These are phyloP conservation scores for Penaeus vannamei DNA, from an alignment of 1,140 invertebrate genomes.

Conservation along the genomic window DNA sequence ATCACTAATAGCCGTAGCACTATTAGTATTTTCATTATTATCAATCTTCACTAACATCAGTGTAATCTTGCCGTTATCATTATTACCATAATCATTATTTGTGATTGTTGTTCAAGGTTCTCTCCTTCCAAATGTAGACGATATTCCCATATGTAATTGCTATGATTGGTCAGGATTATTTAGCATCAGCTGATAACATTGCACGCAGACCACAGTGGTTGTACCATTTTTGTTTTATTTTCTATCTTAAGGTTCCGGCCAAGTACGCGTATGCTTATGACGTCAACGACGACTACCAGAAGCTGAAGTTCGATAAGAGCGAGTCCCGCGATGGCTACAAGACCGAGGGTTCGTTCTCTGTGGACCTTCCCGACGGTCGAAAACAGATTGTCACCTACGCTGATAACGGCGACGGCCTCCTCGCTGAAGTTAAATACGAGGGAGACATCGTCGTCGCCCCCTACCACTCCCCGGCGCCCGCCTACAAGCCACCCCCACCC, in stretches of 20 bases:
- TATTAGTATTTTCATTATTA: no score
- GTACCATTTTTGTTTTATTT: not conserved
- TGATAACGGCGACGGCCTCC: slow-evolving; percentile 2
- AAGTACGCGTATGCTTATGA: slow-evolving; percentile 3
- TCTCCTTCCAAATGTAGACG: no score
- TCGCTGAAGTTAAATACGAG: not conserved
- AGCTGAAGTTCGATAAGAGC: slow-evolving; percentile 2
- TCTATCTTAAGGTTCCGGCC: not conserved
- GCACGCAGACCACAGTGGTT: no score
- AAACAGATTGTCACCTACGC: not conserved
- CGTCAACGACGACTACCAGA: slow-evolving; percentile 1
- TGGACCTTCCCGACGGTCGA: slow-evolving; percentile 5
- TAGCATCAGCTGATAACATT: no score
- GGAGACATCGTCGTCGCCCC: not conserved
- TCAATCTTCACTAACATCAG: no score
- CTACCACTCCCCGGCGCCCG: not conserved
- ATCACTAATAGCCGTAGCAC: no score
- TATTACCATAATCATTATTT: no score
- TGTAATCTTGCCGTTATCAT: no score
- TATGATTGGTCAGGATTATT: no score
- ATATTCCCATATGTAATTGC: no score
- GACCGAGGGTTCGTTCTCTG: not conserved
- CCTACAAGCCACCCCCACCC: not conserved
- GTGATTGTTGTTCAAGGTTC: no score
- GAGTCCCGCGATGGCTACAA: slow-evolving; percentile 3